Conservation (phyloP, 2,888 invertebrate species). For the Megaustenia siamemsis region DNA sequence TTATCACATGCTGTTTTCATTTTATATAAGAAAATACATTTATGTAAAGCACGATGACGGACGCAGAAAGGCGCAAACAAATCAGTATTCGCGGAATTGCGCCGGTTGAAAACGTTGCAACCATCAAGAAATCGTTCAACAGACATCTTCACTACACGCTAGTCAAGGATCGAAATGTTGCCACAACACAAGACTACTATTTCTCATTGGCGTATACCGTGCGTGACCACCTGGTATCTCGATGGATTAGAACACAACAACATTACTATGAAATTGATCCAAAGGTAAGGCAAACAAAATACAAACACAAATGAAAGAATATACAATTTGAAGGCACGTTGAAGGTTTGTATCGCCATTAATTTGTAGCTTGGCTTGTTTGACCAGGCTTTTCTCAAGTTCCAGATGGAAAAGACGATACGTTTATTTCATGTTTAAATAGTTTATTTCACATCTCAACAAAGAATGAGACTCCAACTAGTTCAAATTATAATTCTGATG, state of each 20-base stretch:
- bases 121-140: conserved; percentile 99
- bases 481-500: too few species aligned
- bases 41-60: conserved; percentile 64
- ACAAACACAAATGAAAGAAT: too few species aligned
- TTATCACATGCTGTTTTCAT: neutral
- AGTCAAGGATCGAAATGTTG: conserved; percentile 99
- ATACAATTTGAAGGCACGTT: too few species aligned
- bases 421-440: too few species aligned
- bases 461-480: too few species aligned
- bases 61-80: conserved; percentile 88
- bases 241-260: conserved; percentile 99
- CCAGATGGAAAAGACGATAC: too few species aligned
- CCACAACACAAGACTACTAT: conserved; percentile 97
- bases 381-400: conserved; percentile 30
- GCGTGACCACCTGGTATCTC: conserved; percentile 96
- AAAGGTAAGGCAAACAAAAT: conserved; percentile 89
- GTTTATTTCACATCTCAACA: too few species aligned
- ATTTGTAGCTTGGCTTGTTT: neutral
- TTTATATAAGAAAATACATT: neutral
- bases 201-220: conserved; percentile 98
- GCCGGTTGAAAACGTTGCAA: conserved; percentile 96
- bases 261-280: conserved; percentile 99
- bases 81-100: conserved; percentile 98
- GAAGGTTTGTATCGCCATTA: neutral
- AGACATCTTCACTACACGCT: conserved; percentile 98